Conservation (phyloP, 2,113 vertebrate species). For the Tetrax tetrax region DNA sequence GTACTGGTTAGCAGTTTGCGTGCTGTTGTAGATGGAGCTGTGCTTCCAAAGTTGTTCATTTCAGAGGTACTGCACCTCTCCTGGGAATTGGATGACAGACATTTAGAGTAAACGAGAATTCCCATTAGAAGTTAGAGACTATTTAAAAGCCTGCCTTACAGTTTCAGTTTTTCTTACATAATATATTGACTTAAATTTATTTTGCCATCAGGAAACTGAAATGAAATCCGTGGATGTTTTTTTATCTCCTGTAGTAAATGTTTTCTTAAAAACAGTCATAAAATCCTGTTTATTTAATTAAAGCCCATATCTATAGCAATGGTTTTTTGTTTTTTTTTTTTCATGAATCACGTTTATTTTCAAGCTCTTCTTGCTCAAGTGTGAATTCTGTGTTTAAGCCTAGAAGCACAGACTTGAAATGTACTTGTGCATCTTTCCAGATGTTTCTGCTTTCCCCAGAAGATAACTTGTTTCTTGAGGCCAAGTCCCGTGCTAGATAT, state of each 20-base stretch:
- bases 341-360: background rate
- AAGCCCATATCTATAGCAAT: background rate
- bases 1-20: background rate
- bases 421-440: background rate
- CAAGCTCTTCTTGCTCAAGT: background rate
- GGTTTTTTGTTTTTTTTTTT: background rate
- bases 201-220: background rate
- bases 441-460: background rate
- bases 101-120: background rate
- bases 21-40: background rate
- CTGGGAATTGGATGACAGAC: background rate
- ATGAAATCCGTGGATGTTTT: background rate
- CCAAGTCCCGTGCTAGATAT: background rate
- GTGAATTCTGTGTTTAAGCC: background rate
- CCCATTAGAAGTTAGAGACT: background rate
- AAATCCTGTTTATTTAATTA: background rate
- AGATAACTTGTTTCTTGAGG: background rate
- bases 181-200: background rate
- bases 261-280: background rate
- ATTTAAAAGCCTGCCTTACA: background rate
- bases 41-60: background rate
- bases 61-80: background rate
- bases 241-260: background rate
- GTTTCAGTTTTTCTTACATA: background rate
- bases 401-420: background rate